A percentile compares a stretch with the other conserved stretches of the same genome.
Conservation (phyloP, 2,797 vertebrate species). For the Arrhamphus sclerolepis region DNA sequence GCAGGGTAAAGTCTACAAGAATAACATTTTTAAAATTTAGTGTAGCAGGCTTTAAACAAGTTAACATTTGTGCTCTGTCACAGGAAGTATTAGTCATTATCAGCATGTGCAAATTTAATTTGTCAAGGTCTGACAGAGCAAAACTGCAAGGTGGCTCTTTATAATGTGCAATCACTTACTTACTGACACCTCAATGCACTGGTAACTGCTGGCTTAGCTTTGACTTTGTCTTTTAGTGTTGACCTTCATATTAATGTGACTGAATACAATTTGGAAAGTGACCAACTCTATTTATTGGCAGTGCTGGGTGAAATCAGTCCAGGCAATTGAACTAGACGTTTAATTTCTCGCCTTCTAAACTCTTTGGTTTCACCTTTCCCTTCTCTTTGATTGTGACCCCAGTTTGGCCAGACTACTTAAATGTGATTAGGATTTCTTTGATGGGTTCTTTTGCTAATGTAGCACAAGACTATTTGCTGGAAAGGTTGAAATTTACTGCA, state of each 20-base stretch:
- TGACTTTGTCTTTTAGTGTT: conserved; percentile 40
- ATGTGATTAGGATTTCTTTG: background rate
- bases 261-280: conserved; percentile 41
- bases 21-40: conserved; percentile 4
- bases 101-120: conserved; percentile 37
- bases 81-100: conserved; percentile 44
- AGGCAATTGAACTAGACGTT: conserved; percentile 17
- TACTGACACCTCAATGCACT: conserved; percentile 21
- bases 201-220: conserved; percentile 17
- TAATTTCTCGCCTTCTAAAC: conserved; percentile 37
- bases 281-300: conserved; percentile 33
- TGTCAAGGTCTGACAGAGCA: conserved; percentile 12
- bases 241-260: conserved; percentile 42
- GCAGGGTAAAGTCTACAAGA: conserved; percentile 16
- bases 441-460: background rate
- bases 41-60: conserved; percentile 7
- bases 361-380: conserved; percentile 1
- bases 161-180: conserved; percentile 30
- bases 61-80: conserved; percentile 46
- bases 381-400: conserved; percentile 2
- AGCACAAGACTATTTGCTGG: background rate
- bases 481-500: too few species aligned
- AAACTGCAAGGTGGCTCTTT: conserved; percentile 12
- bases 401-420: background rate
- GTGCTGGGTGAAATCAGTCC: conserved; percentile 12